A percentile compares a stretch with the other conserved stretches of the same genome.
These are phyloP conservation scores for Plusia festucae DNA, from an alignment of 2,888 invertebrate genomes.

Conservation along the genomic window DNA sequence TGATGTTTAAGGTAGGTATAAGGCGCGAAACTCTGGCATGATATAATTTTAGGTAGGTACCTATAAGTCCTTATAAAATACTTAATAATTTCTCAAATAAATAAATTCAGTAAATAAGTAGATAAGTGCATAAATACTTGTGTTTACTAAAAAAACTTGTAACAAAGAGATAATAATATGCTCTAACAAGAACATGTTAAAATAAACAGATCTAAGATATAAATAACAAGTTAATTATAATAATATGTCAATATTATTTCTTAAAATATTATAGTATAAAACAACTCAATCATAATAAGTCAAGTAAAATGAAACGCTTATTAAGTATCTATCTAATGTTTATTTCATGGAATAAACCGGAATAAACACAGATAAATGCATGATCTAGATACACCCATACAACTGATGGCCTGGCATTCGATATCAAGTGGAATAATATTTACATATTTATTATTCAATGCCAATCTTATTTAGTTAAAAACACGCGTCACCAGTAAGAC, in stretches of 20 bases:
- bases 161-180: not conserved
- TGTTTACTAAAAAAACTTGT: constrained; percentile 33
- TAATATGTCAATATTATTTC: constrained; percentile 7
- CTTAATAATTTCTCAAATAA: too few species aligned
- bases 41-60: too few species aligned
- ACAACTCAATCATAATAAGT: not conserved
- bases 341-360: constrained; percentile 6
- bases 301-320: not conserved
- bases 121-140: not conserved
- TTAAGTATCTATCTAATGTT: not conserved
- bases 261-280: not conserved
- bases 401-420: constrained; percentile 16
- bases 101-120: too few species aligned
- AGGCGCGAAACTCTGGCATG: too few species aligned
- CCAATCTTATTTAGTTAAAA: constrained; percentile 35
- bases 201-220: constrained; percentile 8
- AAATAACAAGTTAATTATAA: constrained; percentile 15
- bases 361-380: constrained; percentile 15
- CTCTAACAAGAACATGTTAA: not conserved
- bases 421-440: constrained; percentile 42
- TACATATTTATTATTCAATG: constrained; percentile 43
- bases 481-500: constrained; percentile 45
- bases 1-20: too few species aligned
- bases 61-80: too few species aligned
- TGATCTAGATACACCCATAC: constrained; percentile 17